A percentile compares a stretch with the other conserved stretches of the same genome.
Conservation (phyloP, 2,113 vertebrate species). For the Delphinapterus leucas region DNA sequence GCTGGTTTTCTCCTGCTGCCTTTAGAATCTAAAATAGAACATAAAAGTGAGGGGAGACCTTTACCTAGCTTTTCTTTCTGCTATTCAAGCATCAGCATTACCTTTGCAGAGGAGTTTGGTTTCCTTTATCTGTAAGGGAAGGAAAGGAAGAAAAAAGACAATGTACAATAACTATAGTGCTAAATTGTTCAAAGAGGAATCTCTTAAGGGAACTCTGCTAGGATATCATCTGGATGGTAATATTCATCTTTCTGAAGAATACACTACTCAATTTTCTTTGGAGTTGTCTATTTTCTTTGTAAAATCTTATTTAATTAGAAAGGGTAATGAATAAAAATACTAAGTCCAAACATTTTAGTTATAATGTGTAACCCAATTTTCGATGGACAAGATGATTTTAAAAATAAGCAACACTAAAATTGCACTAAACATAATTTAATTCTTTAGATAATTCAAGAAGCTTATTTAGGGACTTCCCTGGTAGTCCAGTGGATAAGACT, state of each 20-base stretch:
- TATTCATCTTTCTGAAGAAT: neutral
- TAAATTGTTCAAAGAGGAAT: neutral
- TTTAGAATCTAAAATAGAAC: conserved; percentile 71
- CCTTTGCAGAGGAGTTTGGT: neutral
- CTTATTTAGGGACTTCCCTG: neutral
- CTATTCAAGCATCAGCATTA: neutral
- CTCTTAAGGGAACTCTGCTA: neutral
- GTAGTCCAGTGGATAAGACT: too few species aligned
- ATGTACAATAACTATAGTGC: neutral
- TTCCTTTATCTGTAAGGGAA: neutral
- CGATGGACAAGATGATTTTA: neutral
- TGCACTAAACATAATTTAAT: neutral
- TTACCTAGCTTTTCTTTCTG: neutral
- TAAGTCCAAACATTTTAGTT: neutral
- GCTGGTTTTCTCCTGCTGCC: conserved; percentile 64
- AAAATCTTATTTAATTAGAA: conserved; percentile 30
- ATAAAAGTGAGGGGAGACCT: conserved; percentile 7
- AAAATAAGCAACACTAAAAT: neutral
- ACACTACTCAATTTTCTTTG: neutral
- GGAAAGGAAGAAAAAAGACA: neutral
- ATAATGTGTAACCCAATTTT: neutral
- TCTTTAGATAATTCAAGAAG: neutral
- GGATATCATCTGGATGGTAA: neutral
- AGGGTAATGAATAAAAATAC: neutral
- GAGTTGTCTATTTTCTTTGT: neutral